Base-by-base conservation (phyloP, 2,888 invertebrate species). In the Pachymerium ferrugineum region DNA sequence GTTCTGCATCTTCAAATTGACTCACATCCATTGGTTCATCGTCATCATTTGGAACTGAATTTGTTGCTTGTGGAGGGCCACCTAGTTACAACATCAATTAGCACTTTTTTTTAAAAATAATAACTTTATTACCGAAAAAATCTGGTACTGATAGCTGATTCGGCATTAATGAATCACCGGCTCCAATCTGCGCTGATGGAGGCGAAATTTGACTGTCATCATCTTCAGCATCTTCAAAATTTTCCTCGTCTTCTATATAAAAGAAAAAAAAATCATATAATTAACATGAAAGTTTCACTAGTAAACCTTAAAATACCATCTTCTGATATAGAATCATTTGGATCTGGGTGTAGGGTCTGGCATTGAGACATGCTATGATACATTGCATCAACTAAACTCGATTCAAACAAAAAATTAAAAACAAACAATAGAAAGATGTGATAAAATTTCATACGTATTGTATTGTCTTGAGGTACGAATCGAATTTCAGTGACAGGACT, bases 281-380 rank as follows among this genome's bases (percentile, higher is more conserved):
- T 35, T 35, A 35, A 35, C 35, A 14, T 12, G 12, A 35, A 35
- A 35, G 35, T 35, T 35, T 35, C 38, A 35, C 38, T 35, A 10
- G 38, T 35, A 12, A 35, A 12, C 1, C 8, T 22, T 33, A 4
- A 1, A 19, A 38, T n/a, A 29, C 31, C 28, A 25, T 71, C 86
- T 85, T 86, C 85, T 19, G 85, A 84, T 77, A 84, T 81, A 76
- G 84, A 87, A 73, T 90, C 89, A 62, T 86, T 85, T 12, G 90
- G 89, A 82, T 92, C 92, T 2, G 92, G 93, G 85, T 93, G 90
- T 75, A 93, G 83, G 16, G 88, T 87, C 83, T 93, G 92, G 79
- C 93, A 92, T 62, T 88, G 86, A 76, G 86, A 88, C 86, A 93
- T 88, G 6, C 90, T 88, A 79, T 88, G 86, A 81, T 89, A 93